Base-by-base conservation (phyloP, 2,888 invertebrate genomes). In the Subacronicta megacephala region DNA sequence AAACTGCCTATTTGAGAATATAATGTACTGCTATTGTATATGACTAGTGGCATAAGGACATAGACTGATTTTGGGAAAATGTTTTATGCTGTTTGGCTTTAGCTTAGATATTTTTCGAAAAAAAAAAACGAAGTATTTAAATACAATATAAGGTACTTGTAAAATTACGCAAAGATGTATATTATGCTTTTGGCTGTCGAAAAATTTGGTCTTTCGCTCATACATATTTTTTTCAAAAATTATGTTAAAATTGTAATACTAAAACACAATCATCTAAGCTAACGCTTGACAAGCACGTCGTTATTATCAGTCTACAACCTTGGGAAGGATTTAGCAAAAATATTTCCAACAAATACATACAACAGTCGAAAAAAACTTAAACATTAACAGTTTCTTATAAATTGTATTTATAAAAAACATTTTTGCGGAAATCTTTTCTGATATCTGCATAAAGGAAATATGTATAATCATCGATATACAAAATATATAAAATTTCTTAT, bases 11-110 rank as follows among this genome's bases (percentile, higher is more conserved):
- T 86, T 87, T 87, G 84, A 86, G 84, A 85, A 83, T 81, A 83
- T 72, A 65, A 75, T 79, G 77, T 77, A 87, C 87, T 89, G 86
- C 85, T 89, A 83, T 88, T 87, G 85, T 81, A 80, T 80, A 88
- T 92, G 92, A 92, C 92, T 92, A 92, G 92, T 82, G 86, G 84
- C 71, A 62, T 72, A 81, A 80, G 80, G 78, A 65, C 68, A 70
- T 78, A 82, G 78, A 84, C 84, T 81, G 81, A 61, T 63, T 43
- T 38, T 33, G 50, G 44, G 36, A 58, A 57, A 45, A 55, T 57
- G 44, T 57, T 45, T 41, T 42, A 43, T 43, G 20, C 35, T 36
- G 38, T 26, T 41, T 35, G 40, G 18, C 50, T 18, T 49, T 49
- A 41, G 29, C 38, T 46, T 31, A 40, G 13, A 43, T 7, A 36